phyloP scores from a whole-genome alignment of 2,888 invertebrate genomes.

The Petrolisthes manimaculis region DNA sequence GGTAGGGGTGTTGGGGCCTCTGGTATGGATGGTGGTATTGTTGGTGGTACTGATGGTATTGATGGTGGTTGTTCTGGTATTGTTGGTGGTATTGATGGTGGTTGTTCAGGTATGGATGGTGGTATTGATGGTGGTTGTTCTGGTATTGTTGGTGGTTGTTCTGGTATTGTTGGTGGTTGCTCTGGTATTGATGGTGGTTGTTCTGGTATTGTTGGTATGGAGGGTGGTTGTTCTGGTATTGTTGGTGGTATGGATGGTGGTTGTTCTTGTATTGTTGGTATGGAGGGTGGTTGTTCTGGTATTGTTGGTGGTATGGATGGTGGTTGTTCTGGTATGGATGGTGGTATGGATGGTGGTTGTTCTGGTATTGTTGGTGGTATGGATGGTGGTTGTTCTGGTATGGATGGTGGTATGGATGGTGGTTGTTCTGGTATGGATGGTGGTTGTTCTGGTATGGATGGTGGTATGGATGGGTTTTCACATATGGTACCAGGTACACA shows the following conservation, averaged over 20 bases:
- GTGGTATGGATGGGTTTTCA: not conserved
- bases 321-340: not conserved
- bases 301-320: not conserved
- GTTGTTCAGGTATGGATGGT: not conserved
- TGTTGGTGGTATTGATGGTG: not conserved
- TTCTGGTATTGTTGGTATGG: not conserved
- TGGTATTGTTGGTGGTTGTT: not conserved
- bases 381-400: not conserved
- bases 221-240: not conserved
- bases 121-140: not conserved
- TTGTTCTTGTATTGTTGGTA: not conserved
- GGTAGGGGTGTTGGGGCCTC: too few relatives aligned
- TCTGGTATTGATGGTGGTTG: not conserved
- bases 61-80: not conserved
- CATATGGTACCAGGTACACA: constrained; percentile 9
- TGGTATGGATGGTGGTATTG: too few relatives aligned
- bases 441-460: not conserved
- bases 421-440: not conserved
- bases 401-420: not conserved
- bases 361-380: not conserved
- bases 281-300: not conserved
- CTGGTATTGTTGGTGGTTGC: not conserved
- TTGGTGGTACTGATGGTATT: too few relatives aligned
- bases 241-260: not conserved
- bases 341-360: not conserved